A percentile compares a stretch with the other conserved stretches of the same genome.
Evolutionary conservation across 1,140 invertebrate genomes (phyloP).

Genomic region (Drosophila oshimai): DNA sequence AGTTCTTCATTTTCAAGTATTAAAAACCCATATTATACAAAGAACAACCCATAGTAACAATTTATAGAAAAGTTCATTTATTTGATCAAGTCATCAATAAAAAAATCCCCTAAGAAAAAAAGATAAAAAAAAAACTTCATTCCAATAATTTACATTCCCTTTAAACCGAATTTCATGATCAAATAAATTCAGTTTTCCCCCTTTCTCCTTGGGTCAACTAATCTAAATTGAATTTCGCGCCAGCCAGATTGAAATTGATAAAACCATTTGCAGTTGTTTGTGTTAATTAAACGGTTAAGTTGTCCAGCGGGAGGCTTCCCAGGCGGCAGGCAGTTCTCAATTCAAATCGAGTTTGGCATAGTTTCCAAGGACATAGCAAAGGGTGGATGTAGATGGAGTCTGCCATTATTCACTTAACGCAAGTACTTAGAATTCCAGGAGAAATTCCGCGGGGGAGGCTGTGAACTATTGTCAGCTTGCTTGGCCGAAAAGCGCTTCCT

Average conservation of each 20-base stretch:
- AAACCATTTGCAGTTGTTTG: conserved; percentile 26
- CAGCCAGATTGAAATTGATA: conserved; percentile 1
- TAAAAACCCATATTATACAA: no score
- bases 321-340: neutral
- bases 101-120: no score
- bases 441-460: neutral
- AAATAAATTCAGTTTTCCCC: neutral
- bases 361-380: conserved; percentile 39
- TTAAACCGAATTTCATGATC: neutral
- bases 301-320: conserved; percentile 21
- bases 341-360: conserved; percentile 60
- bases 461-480: conserved; percentile 59
- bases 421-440: conserved; percentile 43
- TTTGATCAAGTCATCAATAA: no score
- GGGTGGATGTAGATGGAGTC: no score
- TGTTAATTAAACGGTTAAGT: conserved; percentile 64
- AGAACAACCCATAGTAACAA: no score
- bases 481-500: conserved; percentile 20
- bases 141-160: neutral
- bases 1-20: no score
- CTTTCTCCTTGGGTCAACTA: neutral
- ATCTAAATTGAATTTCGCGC: conserved; percentile 10
- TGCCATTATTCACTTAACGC: conserved; percentile 51
- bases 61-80: no score
- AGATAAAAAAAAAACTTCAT: no score